Conservation (phyloP, 2,113 vertebrate species). For the Pollimyrus isidori region DNA sequence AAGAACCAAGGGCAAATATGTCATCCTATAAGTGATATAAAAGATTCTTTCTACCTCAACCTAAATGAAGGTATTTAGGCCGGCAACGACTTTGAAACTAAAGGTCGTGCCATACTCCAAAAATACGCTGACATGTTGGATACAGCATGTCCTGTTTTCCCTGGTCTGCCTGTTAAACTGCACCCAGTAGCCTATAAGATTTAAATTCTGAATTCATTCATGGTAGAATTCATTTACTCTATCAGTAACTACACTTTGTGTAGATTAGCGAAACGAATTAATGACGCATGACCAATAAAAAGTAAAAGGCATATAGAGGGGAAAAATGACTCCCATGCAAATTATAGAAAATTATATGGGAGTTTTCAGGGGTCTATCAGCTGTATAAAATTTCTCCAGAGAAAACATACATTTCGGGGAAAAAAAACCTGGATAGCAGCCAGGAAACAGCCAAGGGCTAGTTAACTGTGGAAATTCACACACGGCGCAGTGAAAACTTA, state of each 20-base stretch:
- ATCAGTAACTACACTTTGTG: conserved; percentile 6
- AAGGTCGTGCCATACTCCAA: neutral
- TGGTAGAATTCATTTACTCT: neutral
- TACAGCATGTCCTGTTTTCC: neutral
- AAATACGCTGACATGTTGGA: neutral
- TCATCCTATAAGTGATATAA: neutral
- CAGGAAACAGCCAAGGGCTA: neutral
- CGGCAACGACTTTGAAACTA: neutral
- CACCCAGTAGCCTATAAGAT: neutral
- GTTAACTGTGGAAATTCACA: neutral
- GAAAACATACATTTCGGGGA: neutral
- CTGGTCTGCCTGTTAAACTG: neutral
- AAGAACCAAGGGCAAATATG: neutral
- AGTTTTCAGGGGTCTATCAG: neutral
- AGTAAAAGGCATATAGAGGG: neutral
- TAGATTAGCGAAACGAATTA: neutral
- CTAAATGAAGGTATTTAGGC: neutral
- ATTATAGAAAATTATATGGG: neutral
- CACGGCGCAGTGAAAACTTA: conserved; percentile 6
- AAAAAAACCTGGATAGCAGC: conserved; percentile 1
- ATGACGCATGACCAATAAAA: neutral
- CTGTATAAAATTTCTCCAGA: neutral
- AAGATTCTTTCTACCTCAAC: neutral
- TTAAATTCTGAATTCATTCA: neutral
- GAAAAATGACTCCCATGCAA: neutral